phyloP scores from a whole-genome alignment of 1,140 invertebrate species.

The Diuraphis noxia region DNA sequence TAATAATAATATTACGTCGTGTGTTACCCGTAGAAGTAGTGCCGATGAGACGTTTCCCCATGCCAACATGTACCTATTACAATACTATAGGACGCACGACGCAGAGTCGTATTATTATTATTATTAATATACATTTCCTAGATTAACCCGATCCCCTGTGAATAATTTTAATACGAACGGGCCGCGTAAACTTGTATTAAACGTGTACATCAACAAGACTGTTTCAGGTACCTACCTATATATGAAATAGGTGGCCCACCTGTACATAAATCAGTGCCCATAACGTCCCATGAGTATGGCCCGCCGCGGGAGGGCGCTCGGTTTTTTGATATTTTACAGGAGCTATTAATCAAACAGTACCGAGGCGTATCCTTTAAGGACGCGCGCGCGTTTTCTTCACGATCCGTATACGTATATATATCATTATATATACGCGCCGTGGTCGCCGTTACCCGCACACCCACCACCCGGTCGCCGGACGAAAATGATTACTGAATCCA shows the following conservation, averaged over 20 bases:
- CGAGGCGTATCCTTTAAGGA: conserved; percentile 42
- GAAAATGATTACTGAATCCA: conserved; percentile 26
- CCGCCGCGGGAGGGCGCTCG: conserved; percentile 33
- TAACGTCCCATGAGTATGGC: conserved; percentile 10
- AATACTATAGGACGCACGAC: neutral
- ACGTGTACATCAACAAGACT: neutral
- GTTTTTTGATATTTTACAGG: conserved; percentile 49
- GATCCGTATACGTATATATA: too few relatives aligned
- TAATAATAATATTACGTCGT: neutral
- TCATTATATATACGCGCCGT: neutral
- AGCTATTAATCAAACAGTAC: conserved; percentile 46
- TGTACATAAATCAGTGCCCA: conserved; percentile 49
- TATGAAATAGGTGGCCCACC: conserved; percentile 7
- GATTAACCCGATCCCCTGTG: conserved; percentile 34
- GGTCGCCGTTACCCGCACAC: neutral
- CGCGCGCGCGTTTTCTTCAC: conserved; percentile 15
- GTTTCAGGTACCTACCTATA: neutral
- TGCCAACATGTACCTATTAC: too few relatives aligned
- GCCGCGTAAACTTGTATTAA: neutral
- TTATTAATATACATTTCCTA: neutral
- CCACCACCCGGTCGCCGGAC: neutral
- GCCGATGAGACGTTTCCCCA: neutral
- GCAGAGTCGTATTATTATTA: neutral
- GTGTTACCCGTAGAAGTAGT: neutral
- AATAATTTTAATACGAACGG: conserved; percentile 33